A percentile compares a stretch with the other conserved stretches of the same genome.
These are phyloP conservation scores for Proterorhinus semilunaris DNA, from an alignment of 2,113 vertebrate species.

Conservation along the genomic window DNA sequence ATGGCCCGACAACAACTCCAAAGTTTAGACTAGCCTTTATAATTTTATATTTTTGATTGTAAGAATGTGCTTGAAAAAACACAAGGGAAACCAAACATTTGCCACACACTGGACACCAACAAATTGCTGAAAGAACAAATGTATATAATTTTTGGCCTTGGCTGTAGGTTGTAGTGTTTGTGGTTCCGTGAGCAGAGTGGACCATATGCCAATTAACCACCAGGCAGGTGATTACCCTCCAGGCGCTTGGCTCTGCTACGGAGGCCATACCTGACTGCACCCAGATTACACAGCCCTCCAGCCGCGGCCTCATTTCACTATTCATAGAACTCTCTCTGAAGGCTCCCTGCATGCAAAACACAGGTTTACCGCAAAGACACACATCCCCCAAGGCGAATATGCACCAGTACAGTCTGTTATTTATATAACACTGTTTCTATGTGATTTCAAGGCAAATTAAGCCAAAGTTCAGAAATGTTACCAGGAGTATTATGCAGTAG, in stretches of 20 bases:
- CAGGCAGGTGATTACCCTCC: constrained; percentile 54
- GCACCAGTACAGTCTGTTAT: constrained; percentile 26
- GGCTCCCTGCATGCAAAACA: constrained; percentile 42
- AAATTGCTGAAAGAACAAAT: no score
- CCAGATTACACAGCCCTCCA: constrained; percentile 47
- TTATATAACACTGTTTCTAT: not conserved
- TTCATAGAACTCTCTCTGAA: constrained; percentile 35
- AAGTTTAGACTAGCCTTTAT: no score
- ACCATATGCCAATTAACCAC: constrained; percentile 59
- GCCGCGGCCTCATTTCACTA: constrained; percentile 48
- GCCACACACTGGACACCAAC: no score
- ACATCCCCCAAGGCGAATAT: constrained; percentile 13
- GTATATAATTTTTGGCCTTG: constrained; percentile 15
- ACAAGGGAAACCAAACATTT: no score
- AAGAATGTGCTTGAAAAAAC: no score
- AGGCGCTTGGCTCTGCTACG: constrained; percentile 35
- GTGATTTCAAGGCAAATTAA: constrained; percentile 3
- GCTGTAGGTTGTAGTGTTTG: constrained; percentile 34
- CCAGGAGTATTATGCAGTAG: constrained; percentile 14
- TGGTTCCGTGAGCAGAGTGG: constrained; percentile 50
- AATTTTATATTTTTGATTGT: no score
- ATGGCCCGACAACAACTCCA: not conserved
- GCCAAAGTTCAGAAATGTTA: constrained; percentile 19
- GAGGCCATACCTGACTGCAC: constrained; percentile 66
- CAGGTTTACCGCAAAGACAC: constrained; percentile 27